Percentiles rank a stretch among this genome's conserved stretches.
Evolutionary conservation across 2,113 vertebrate genomes (phyloP).

Genomic region (Ceyx melanurus): DNA sequence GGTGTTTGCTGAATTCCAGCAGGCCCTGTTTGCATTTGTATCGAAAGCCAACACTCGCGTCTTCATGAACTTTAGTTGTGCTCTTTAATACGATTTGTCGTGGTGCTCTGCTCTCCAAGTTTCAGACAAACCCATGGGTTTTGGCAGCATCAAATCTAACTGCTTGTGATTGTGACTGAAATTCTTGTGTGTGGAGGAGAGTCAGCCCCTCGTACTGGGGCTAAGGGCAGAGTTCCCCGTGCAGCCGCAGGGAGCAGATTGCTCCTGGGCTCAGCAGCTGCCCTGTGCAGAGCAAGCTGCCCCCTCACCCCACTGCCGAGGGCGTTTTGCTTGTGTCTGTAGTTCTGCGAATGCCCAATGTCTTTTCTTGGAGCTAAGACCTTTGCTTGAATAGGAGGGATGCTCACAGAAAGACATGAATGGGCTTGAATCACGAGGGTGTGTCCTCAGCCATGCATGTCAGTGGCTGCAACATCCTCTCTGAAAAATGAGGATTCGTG

Average conservation of each 20-base stretch:
- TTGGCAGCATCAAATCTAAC: not conserved
- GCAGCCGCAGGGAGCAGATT: not conserved
- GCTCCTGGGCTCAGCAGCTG: no score
- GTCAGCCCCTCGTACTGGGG: not conserved
- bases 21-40: not conserved
- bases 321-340: not conserved
- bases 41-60: not conserved
- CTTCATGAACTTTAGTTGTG: not conserved
- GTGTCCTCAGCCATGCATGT: not conserved
- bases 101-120: not conserved
- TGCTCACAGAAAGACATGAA: not conserved
- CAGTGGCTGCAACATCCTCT: not conserved
- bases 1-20: not conserved
- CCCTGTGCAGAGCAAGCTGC: not conserved
- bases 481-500: not conserved
- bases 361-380: not conserved
- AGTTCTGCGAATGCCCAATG: not conserved
- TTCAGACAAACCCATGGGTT: not conserved
- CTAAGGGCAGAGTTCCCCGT: not conserved
- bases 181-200: not conserved
- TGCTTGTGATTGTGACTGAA: not conserved
- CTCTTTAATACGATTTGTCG: not conserved
- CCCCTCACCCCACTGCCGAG: accelerated
- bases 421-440: not conserved
- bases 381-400: not conserved